A percentile compares a stretch with the other conserved stretches of the same genome.
phyloP scores from a whole-genome alignment of 2,113 vertebrate species.

The Prunella himalayana region DNA sequence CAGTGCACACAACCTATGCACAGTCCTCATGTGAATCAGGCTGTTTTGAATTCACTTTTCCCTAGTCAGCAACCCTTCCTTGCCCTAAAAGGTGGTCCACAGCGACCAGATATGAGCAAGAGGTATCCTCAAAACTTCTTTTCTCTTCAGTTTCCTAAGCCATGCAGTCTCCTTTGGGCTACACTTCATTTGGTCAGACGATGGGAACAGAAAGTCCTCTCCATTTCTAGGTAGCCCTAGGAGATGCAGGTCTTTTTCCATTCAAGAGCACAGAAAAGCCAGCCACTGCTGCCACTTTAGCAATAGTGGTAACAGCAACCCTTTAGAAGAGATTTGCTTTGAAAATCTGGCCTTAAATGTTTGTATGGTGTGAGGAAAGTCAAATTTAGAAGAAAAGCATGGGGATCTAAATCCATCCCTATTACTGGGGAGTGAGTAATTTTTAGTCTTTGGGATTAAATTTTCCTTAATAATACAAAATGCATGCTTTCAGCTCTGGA shows the following conservation, averaged over 20 bases:
- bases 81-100: neutral
- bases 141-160: neutral
- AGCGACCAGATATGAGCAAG: neutral
- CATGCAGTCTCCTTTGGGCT: neutral
- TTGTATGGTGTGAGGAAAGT: neutral
- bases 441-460: neutral
- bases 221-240: neutral
- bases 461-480: neutral
- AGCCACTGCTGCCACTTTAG: neutral
- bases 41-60: neutral
- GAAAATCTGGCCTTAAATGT: neutral
- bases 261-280: neutral
- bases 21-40: neutral
- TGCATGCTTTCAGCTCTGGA: neutral
- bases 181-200: neutral
- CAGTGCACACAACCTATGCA: neutral
- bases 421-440: neutral
- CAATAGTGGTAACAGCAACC: neutral
- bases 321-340: neutral
- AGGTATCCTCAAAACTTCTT: neutral
- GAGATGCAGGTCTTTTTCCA: neutral
- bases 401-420: neutral
- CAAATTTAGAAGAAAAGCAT: neutral
- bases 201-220: neutral
- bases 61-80: neutral